Evolutionary conservation across 2,797 vertebrate genomes (phyloP).

Genomic region (Antrozous pallidus): DNA sequence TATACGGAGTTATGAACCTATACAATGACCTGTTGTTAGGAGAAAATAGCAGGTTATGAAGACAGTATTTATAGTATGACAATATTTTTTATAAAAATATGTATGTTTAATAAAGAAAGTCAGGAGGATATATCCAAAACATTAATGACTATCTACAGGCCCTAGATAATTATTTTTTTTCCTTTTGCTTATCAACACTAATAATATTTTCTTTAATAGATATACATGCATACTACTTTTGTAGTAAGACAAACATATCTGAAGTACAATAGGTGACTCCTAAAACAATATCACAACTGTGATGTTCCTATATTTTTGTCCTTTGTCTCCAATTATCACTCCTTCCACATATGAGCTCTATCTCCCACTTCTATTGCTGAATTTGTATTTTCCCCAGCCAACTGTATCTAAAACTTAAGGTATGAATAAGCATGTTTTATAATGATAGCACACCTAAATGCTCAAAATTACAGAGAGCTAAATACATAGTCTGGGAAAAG

Average conservation of each 20-base stretch:
- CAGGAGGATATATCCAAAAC: background rate
- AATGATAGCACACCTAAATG: background rate
- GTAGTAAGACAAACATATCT: background rate
- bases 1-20: background rate
- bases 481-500: background rate
- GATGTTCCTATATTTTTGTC: background rate
- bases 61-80: background rate
- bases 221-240: background rate
- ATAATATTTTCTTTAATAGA: background rate
- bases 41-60: background rate
- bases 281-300: background rate
- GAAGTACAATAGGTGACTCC: background rate
- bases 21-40: background rate
- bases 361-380: background rate
- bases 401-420: background rate
- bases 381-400: background rate
- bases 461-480: background rate
- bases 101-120: background rate
- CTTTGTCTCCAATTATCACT: background rate
- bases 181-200: background rate
- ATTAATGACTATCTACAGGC: background rate
- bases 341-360: background rate
- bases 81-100: background rate
- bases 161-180: background rate
- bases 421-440: background rate